Percentiles rank a stretch among this genome's conserved stretches.
phyloP scores from a whole-genome alignment of 2,797 vertebrate genomes.

The Enteromius anoplus region DNA sequence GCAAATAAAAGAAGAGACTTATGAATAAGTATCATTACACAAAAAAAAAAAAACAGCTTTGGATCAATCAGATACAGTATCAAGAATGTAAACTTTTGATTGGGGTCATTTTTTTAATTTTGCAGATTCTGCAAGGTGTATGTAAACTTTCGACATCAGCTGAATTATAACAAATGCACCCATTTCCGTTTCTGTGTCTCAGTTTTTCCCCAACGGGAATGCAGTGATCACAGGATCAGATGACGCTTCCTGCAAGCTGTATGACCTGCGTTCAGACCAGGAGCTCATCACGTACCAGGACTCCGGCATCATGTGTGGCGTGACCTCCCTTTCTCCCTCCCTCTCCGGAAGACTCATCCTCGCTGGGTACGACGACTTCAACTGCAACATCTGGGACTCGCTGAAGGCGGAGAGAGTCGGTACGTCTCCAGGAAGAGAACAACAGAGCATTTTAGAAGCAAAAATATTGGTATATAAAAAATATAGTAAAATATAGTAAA shows the following conservation, averaged over 20 bases:
- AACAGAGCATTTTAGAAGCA: background rate
- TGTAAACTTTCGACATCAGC: background rate
- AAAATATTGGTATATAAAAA: background rate
- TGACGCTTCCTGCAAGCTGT: conserved; percentile 91
- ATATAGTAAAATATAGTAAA: too few species aligned
- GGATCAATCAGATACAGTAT: too few species aligned
- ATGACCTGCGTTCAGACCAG: conserved; percentile 93
- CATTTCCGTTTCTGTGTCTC: background rate
- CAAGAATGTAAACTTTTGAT: too few species aligned
- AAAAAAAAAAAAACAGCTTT: background rate
- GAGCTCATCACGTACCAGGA: conserved; percentile 93
- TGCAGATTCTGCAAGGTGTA: background rate
- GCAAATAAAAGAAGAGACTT: background rate
- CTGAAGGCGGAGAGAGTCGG: conserved; percentile 93
- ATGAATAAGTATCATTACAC: background rate
- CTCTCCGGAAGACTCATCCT: conserved; percentile 90
- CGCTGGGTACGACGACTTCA: conserved; percentile 96
- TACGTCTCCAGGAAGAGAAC: conserved; percentile 70
- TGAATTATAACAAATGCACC: background rate
- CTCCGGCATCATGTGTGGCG: conserved; percentile 92
- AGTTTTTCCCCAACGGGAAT: conserved; percentile 98
- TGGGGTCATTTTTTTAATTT: background rate
- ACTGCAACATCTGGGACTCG: conserved; percentile 96
- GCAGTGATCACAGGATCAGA: conserved; percentile 96
- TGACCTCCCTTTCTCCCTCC: conserved; percentile 93